Evolutionary conservation across 2,113 vertebrate species (phyloP).

Genomic region (Hepsetus odoe): DNA sequence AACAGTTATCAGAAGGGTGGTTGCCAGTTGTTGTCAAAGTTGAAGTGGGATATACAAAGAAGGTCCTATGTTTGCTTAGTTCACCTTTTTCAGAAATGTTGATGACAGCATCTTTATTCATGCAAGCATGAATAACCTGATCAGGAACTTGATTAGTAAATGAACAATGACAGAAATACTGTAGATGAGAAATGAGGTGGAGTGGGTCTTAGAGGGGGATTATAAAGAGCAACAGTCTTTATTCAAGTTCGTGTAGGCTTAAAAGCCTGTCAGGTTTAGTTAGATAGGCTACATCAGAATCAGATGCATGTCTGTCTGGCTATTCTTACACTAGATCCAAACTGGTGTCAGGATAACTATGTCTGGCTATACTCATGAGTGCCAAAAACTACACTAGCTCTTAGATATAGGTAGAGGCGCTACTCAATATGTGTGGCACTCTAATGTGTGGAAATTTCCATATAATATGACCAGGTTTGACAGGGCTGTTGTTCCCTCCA

Average conservation of each 20-base stretch:
- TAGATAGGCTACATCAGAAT: not conserved
- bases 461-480: not conserved
- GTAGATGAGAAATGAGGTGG: not conserved
- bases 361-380: not conserved
- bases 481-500: no score
- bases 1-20: no score
- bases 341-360: no score
- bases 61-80: no score
- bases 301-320: not conserved
- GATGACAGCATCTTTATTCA: not conserved
- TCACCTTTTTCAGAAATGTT: not conserved
- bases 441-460: not conserved
- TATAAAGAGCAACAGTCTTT: not conserved
- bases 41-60: no score
- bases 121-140: not conserved
- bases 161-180: not conserved
- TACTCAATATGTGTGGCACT: not conserved
- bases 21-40: no score
- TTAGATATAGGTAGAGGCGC: not conserved
- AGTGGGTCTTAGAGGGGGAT: not conserved
- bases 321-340: not conserved
- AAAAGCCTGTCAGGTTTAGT: not conserved
- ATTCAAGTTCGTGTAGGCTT: not conserved
- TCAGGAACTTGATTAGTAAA: not conserved
- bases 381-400: not conserved